Base-by-base conservation (phyloP, 2,888 invertebrate genomes). In the Lacanobia wlatinum region DNA sequence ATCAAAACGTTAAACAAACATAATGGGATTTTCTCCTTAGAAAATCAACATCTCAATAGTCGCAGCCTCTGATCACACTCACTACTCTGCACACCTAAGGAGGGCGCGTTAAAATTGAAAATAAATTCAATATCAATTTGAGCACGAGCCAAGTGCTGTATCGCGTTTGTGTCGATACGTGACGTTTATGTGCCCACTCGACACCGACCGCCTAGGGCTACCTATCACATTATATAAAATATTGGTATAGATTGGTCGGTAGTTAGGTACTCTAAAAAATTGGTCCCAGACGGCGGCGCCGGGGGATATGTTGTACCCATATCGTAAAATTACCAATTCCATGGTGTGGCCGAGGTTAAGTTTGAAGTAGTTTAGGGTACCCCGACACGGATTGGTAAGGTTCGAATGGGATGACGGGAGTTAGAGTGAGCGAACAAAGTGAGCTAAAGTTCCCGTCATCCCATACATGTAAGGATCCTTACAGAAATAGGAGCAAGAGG, bases 61-160 rank as follows among this genome's bases (percentile, higher is more conserved):
- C 3, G 53, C 38, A n/a, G 18, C 53, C 84, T 92, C 92, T 92
- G 82, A 53, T 0, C 40, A 4, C 18, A 3, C 0, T 9, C 48
- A 21, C 73, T 94, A 85, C 87, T 90, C 96, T 96, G 79, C 67
- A 68, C 84, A 84, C 80, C 87, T 91, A 95, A 95, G 94, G 94
- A 96, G 96, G 94, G 94, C 95, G 94, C 95, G 94, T 94, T 96
- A 95, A 96, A 96, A 95, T 96, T 96, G 94, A 96, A 96, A 96
- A 96, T 96, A 96, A 96, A 96, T 96, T 94, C 96, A 95, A 96
- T 96, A 96, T 95, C 95, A 96, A 96, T 96, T 96, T 96, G 96
- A 96, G 94, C 95, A 89, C 90, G 94, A 89, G 96, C 96, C 96
- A 96, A 96, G 95, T 94, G 94, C 89, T 91, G 92, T 91, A 92